Conservation (phyloP, 2,797 vertebrate species). For the Echiichthys vipera region DNA sequence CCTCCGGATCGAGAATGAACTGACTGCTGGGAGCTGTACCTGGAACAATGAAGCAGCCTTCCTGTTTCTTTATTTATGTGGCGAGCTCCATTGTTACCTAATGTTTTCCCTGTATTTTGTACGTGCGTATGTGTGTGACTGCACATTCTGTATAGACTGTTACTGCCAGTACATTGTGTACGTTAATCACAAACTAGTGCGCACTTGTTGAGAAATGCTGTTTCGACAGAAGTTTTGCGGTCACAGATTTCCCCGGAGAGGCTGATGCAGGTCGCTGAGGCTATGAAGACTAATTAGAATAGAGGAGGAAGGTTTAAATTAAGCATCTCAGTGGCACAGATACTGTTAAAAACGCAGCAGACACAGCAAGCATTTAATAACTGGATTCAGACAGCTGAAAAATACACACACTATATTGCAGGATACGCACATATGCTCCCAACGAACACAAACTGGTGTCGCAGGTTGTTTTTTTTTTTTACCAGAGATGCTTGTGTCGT, state of each 20-base stretch:
- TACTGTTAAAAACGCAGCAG: conserved; percentile 63
- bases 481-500: neutral
- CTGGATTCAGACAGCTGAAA: conserved; percentile 28
- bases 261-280: conserved; percentile 57
- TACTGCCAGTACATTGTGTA: neutral
- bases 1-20: conserved; percentile 20
- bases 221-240: conserved; percentile 62
- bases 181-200: conserved; percentile 34
- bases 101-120: conserved; percentile 3
- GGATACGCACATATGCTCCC: neutral
- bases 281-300: conserved; percentile 78
- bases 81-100: neutral
- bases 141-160: neutral
- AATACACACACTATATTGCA: conserved; percentile 8
- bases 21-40: conserved; percentile 43
- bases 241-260: conserved; percentile 68
- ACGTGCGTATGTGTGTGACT: neutral
- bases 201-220: conserved; percentile 52
- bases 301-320: conserved; percentile 78
- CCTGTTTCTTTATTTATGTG: conserved; percentile 40
- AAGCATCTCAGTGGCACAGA: conserved; percentile 80
- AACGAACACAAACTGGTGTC: too few species aligned
- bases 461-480: too few species aligned
- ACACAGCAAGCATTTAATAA: conserved; percentile 15
- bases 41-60: conserved; percentile 36